Base-by-base conservation (phyloP, 2,888 invertebrate genomes). In the Protophormia terraenovae region DNA sequence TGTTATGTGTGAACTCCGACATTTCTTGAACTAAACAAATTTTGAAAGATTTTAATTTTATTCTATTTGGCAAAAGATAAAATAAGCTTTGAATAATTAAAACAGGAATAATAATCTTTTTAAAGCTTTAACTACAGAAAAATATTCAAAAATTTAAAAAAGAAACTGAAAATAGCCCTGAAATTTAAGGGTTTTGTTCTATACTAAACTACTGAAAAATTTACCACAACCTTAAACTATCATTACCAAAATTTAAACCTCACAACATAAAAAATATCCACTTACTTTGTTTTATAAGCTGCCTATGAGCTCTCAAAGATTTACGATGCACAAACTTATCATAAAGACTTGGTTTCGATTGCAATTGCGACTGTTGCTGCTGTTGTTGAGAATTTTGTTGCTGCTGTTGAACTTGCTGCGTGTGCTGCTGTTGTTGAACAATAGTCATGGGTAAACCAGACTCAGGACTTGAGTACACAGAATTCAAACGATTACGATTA, bases 291-390 rank as follows among this genome's bases (percentile, higher is more conserved):
- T 95, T 95, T 85, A 95, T 95, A 80, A 95, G 93, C 85, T 93
- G 93, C 16, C 92, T 89, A 41, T 93, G 92, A 0, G 91, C 91
- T 0, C 93, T 88, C 35, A 91, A 86, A 0, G 97, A 97, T 90
- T 96, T 96, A 75, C 97, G 94, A 53, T 97, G 96, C 14, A 97
- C 96, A 60, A 97, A 94, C 87, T 97, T 94, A 88, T 97, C 97
- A 90, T 97, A 97, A 5, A 97, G 94, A 12, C 97, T 96, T 93
- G 96, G 96, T 92, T 97, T 97, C 55, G 88, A 87, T 38, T 90
- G 90, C 41, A 89, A 64, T 64, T 87, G 66, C n/a, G n/a, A n/a
- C 0, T 53, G 67, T 8, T 32, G 71, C n/a, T 60, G 60, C 10
- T 66, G 14, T 7, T 71, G 80, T 55, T 86, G 87, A 32, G 80